Conservation (phyloP, 2,797 vertebrate genomes). For the Acrossocheilus fasciatus region DNA sequence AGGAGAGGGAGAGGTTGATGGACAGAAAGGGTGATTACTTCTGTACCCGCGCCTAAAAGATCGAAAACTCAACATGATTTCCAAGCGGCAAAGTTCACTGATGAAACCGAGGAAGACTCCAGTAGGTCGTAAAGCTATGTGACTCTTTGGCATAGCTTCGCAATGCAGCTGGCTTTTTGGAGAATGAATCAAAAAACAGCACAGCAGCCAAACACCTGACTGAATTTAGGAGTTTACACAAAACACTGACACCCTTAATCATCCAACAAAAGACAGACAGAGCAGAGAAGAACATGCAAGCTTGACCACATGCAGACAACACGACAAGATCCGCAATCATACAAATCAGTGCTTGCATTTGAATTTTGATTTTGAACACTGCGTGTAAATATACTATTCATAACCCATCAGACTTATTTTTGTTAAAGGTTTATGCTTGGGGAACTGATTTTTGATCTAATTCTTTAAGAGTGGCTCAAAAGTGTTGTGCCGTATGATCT, state of each 20-base stretch:
- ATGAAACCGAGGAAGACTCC: not conserved
- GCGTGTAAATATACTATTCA: too few relatives aligned
- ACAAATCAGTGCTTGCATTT: not conserved
- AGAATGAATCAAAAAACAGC: not conserved
- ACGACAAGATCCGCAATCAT: not conserved
- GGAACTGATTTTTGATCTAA: not conserved
- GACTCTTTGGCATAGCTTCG: not conserved
- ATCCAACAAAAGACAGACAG: not conserved
- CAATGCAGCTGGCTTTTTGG: not conserved
- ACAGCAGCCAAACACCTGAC: not conserved
- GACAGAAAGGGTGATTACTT: not conserved
- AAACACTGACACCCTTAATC: not conserved
- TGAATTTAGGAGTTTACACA: not conserved
- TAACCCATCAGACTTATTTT: not conserved
- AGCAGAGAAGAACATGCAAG: conserved; percentile 30
- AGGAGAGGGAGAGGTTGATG: not conserved
- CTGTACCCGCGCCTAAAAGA: not conserved
- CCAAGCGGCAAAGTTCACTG: not conserved
- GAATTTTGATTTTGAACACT: not conserved
- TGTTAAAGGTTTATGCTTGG: not conserved
- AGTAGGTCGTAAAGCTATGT: not conserved
- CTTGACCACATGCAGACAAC: not conserved
- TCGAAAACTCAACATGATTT: not conserved
- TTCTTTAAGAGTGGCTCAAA: not conserved
- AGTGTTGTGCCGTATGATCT: too few relatives aligned